phyloP scores from a whole-genome alignment of 2,888 invertebrate genomes.

The Nasonia oneida region DNA sequence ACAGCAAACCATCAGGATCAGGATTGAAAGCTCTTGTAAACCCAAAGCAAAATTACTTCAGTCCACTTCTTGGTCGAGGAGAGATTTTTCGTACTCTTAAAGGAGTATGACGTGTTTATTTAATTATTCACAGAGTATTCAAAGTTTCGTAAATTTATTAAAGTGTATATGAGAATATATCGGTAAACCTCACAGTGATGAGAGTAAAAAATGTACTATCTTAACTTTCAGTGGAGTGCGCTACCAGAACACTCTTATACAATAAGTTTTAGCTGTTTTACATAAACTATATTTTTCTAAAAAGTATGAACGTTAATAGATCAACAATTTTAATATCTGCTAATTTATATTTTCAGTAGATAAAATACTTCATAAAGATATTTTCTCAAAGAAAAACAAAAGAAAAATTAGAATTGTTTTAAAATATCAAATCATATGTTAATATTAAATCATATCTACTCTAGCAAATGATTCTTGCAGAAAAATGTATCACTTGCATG shows the following conservation, averaged over 20 bases:
- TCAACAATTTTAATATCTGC: background rate
- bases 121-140: background rate
- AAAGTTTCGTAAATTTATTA: background rate
- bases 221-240: background rate
- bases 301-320: background rate
- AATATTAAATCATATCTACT: no score
- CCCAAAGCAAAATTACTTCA: conserved; percentile 20
- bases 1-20: background rate
- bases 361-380: background rate
- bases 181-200: background rate
- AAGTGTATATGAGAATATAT: background rate
- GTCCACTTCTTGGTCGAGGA: conserved; percentile 16
- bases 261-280: background rate
- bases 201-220: background rate
- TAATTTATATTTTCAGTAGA: background rate
- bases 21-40: conserved; percentile 10
- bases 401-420: background rate
- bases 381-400: background rate
- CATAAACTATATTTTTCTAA: background rate
- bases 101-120: conserved; percentile 19
- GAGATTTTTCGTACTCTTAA: conserved; percentile 38
- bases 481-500: no score
- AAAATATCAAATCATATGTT: no score
- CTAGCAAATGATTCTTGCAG: no score
- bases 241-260: background rate